Conservation (phyloP, 2,797 vertebrate genomes). For the Gouania willdenowi region DNA sequence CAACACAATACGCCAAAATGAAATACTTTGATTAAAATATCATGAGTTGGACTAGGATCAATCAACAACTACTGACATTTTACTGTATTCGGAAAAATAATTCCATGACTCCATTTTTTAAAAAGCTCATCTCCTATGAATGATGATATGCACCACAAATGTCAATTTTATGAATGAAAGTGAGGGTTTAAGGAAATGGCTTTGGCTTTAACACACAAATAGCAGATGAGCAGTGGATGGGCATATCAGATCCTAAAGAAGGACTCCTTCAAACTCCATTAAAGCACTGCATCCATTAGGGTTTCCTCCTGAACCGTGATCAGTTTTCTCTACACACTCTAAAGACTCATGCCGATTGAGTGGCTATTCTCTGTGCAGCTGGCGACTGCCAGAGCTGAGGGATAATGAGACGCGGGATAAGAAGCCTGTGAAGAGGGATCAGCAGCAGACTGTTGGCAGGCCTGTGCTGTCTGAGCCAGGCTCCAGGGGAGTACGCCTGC, state of each 20-base stretch:
- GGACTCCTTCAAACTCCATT: conserved; percentile 12
- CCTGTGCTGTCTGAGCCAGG: conserved; percentile 42
- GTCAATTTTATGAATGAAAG: conserved; percentile 39
- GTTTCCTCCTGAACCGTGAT: conserved; percentile 21
- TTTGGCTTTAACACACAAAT: conserved; percentile 21
- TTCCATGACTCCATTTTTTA: no score
- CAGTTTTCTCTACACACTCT: conserved; percentile 28
- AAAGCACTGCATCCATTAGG: conserved; percentile 17
- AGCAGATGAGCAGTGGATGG: conserved; percentile 17
- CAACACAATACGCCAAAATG: no score
- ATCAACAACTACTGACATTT: no score
- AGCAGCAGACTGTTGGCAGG: conserved; percentile 47
- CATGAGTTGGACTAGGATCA: no score
- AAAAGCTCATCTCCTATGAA: no score
- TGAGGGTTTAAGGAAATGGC: not conserved
- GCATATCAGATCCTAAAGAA: conserved; percentile 13
- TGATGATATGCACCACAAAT: conserved; percentile 48
- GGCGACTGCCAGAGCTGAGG: conserved; percentile 39
- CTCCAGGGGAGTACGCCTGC: conserved; percentile 30
- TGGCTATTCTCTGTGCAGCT: conserved; percentile 15
- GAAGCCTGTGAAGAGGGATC: conserved; percentile 40
- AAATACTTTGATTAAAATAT: no score
- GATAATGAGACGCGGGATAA: conserved; percentile 57
- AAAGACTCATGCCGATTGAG: conserved; percentile 32
- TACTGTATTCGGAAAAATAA: no score